Base-by-base conservation (phyloP, 2,113 vertebrate species). In the Orcinus orca region DNA sequence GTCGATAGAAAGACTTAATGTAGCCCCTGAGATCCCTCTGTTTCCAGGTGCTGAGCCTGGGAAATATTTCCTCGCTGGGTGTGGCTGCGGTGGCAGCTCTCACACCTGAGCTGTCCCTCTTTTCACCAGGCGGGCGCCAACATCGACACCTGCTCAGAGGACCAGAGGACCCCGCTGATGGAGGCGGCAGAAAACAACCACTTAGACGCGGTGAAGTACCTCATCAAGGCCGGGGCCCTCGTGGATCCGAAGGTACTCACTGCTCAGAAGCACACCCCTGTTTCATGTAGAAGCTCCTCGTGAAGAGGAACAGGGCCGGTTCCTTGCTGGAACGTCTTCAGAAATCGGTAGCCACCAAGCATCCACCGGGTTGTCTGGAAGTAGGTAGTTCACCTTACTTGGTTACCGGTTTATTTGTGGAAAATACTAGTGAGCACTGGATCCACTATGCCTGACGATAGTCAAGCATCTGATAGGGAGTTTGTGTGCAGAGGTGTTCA, bases 141-240 rank as follows among this genome's bases (percentile, higher is more conserved):
- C 92, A 98, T 99, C 60, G 99, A 99, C 97, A 99, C 98, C 98
- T 99, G 99, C 97, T 99, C 99, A 0, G 99, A 99, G 96, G 99
- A 99, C 97, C 99, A 99, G 98, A 98, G 99, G 95, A 99, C 99
- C 1, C 99, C 99, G 0, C 98, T 99, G 98, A 99, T 99, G 99
- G 99, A 99, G 23, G 99, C 99, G 15, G 99, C 99, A 77, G 99
- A 99, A 97, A 99, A 99, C 98, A 99, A 99, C 98, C 99, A 99
- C 55, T 94, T 99, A 98, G 99, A 99, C 38, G 99, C 99, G 2
- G 99, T 99, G 97, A 99, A 99, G 98, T 99, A 99, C 98, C 99
- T 99, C 97, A 99, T 99, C 92, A 99, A 99, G 97, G 99, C 99
- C 0, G 99, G 99, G 92, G 99, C 99, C 0, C 98, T 99, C 0